These are phyloP conservation scores for Heterotilapia buettikoferi DNA, from an alignment of 2,113 vertebrate species.

Conservation along the genomic window DNA sequence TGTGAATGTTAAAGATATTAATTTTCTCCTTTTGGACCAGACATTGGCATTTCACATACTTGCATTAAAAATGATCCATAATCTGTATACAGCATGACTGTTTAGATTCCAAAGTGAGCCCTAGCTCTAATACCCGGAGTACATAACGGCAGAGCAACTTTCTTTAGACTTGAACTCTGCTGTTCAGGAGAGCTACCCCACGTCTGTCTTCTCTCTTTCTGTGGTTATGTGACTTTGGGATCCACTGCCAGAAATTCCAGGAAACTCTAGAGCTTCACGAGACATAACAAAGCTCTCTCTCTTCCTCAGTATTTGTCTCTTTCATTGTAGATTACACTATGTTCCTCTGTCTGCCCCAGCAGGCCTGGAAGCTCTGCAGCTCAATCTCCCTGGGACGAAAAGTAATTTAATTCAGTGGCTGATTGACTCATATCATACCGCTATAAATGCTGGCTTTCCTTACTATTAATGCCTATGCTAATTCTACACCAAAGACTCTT, in stretches of 20 bases:
- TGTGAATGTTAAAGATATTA: not conserved
- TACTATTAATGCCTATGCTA: constrained; percentile 33
- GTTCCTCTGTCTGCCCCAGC: constrained; percentile 22
- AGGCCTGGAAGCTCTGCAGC: not conserved
- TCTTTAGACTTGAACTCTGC: not conserved
- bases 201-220: constrained; percentile 21
- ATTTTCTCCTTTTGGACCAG: not conserved
- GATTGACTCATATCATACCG: constrained; percentile 14
- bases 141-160: not conserved
- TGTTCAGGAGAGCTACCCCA: constrained; percentile 20
- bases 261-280: constrained; percentile 62
- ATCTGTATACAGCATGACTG: not conserved
- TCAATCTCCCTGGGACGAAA: not conserved
- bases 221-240: constrained; percentile 48
- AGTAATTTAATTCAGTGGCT: constrained; percentile 20
- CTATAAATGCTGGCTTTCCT: constrained; percentile 15
- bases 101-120: not conserved
- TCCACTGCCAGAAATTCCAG: constrained; percentile 57
- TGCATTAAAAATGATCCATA: not conserved
- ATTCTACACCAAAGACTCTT: constrained; percentile 32
- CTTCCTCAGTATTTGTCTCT: constrained; percentile 30
- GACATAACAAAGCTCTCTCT: constrained; percentile 64
- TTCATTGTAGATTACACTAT: constrained; percentile 22
- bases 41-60: not conserved
- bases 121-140: not conserved